A percentile compares a stretch with the other conserved stretches of the same genome.
phyloP scores from a whole-genome alignment of 2,113 vertebrate species.

The Tamias sibiricus region DNA sequence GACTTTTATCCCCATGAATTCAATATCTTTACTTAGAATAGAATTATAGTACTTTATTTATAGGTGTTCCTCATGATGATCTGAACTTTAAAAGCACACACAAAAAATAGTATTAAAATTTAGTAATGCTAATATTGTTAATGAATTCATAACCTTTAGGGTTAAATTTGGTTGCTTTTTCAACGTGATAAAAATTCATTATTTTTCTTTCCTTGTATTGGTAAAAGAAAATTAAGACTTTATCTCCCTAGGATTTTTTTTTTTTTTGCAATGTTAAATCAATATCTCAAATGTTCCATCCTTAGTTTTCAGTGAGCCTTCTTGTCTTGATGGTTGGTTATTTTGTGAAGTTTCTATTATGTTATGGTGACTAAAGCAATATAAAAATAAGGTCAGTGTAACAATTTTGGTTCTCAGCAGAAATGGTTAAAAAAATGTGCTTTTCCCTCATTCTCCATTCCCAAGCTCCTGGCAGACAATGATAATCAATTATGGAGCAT shows the following conservation, averaged over 20 bases:
- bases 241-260: neutral
- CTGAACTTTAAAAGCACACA: neutral
- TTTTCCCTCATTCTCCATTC: neutral
- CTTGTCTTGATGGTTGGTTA: neutral
- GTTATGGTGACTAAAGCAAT: neutral
- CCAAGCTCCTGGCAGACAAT: neutral
- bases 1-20: neutral
- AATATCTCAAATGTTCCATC: neutral
- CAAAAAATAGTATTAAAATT: neutral
- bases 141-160: neutral
- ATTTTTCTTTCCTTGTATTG: neutral
- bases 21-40: slow-evolving; percentile 19
- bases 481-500: neutral
- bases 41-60: neutral
- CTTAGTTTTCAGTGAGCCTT: neutral
- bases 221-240: neutral
- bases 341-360: slow-evolving; percentile 34
- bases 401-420: neutral
- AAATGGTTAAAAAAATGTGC: neutral
- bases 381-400: neutral
- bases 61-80: neutral
- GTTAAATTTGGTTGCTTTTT: slow-evolving; percentile 24
- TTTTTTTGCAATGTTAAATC: neutral
- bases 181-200: neutral
- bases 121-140: neutral